phyloP scores from a whole-genome alignment of 2,113 vertebrate genomes.

The Ancistrus triradiatus region DNA sequence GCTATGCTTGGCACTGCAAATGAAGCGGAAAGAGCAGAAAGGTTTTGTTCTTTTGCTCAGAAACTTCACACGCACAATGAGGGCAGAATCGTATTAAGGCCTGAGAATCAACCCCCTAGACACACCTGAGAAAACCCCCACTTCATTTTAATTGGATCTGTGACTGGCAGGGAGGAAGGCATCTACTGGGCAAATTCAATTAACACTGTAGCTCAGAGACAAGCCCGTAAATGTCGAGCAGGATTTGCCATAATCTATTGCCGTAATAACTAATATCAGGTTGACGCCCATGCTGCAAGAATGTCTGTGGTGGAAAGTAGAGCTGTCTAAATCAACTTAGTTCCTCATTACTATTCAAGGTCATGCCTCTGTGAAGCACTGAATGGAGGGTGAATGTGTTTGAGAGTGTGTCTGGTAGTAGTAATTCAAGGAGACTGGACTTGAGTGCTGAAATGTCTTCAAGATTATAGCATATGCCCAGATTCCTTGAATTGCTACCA shows the following conservation, averaged over 20 bases:
- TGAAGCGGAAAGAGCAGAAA: constrained; percentile 46
- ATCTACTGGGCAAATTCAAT: constrained; percentile 72
- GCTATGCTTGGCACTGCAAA: constrained; percentile 78
- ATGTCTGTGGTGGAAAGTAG: constrained; percentile 32
- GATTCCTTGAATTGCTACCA: background rate
- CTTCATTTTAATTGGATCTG: constrained; percentile 66
- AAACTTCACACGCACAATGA: constrained; percentile 52
- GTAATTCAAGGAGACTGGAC: background rate
- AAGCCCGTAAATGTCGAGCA: constrained; percentile 63
- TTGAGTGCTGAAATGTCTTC: no score
- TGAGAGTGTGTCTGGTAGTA: background rate
- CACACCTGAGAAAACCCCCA: constrained; percentile 56
- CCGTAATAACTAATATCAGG: constrained; percentile 68
- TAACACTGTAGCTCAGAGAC: constrained; percentile 66
- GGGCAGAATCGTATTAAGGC: constrained; percentile 46
- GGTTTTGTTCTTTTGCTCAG: constrained; percentile 43
- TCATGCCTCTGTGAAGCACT: constrained; percentile 47
- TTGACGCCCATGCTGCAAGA: constrained; percentile 55
- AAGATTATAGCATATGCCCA: no score
- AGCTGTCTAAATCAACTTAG: constrained; percentile 42
- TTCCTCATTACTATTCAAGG: constrained; percentile 62
- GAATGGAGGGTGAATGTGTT: constrained; percentile 33
- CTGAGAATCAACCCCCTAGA: constrained; percentile 26
- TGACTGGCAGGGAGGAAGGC: constrained; percentile 71
- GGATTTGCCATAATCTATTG: constrained; percentile 70